phyloP scores from a whole-genome alignment of 2,113 vertebrate genomes.

The Oophaga pumilio region DNA sequence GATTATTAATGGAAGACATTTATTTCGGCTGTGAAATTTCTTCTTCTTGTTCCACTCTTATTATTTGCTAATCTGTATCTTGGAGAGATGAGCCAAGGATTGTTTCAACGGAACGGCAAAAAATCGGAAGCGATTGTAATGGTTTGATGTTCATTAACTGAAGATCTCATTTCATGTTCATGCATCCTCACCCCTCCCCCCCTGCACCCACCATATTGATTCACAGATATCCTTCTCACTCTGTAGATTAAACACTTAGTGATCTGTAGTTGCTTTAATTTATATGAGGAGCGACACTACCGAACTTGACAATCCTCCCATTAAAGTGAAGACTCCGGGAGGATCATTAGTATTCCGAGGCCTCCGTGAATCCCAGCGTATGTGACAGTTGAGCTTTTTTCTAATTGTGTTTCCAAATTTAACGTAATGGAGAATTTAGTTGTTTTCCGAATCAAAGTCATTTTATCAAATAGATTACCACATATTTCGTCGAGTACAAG shows the following conservation, averaged over 20 bases:
- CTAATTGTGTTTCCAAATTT: constrained; percentile 70
- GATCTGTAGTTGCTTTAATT: constrained; percentile 36
- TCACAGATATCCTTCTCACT: neutral
- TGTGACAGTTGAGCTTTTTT: constrained; percentile 49
- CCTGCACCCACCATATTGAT: neutral
- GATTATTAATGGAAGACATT: constrained; percentile 58
- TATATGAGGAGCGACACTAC: constrained; percentile 12
- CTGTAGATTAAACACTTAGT: constrained; percentile 3
- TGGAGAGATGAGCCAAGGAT: constrained; percentile 60
- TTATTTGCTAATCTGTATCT: constrained; percentile 43
- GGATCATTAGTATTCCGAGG: neutral
- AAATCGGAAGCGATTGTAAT: constrained; percentile 56
- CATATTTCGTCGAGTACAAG: neutral
- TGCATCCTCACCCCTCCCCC: neutral
- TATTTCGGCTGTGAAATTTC: constrained; percentile 53
- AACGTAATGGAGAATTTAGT: constrained; percentile 64
- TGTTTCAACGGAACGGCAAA: constrained; percentile 23
- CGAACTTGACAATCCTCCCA: constrained; percentile 9
- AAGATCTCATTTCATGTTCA: constrained; percentile 30
- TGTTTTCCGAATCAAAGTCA: constrained; percentile 67
- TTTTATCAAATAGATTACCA: constrained; percentile 65
- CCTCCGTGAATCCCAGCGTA: neutral
- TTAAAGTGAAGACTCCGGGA: neutral
- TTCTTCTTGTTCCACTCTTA: constrained; percentile 56
- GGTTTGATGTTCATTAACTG: constrained; percentile 45